Evolutionary conservation across 2,113 vertebrate species (phyloP).

Genomic region (Festucalex cinctus): DNA sequence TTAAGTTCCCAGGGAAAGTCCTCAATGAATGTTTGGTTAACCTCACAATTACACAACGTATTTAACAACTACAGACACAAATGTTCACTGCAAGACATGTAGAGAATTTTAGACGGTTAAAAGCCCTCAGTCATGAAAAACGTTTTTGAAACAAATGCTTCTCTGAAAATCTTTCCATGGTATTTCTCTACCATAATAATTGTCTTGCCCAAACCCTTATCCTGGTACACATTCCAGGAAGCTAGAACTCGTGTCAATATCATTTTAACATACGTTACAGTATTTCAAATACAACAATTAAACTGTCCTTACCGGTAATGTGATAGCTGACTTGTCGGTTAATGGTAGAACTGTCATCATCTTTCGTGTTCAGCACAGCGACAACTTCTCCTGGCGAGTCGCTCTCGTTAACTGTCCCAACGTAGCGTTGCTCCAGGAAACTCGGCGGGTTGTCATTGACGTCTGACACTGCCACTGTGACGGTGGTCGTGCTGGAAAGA

Average conservation of each 20-base stretch:
- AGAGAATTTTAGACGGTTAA: neutral
- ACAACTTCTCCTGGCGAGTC: constrained; percentile 92
- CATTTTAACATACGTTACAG: neutral
- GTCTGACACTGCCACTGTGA: constrained; percentile 87
- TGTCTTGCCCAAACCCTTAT: neutral
- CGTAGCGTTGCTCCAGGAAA: constrained; percentile 85
- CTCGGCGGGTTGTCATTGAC: constrained; percentile 88
- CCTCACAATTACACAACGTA: neutral
- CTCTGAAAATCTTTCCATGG: neutral
- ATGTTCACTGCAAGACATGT: neutral
- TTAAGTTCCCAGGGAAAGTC: neutral
- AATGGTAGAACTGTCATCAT: constrained; percentile 85
- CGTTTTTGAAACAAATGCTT: neutral
- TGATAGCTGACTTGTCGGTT: constrained; percentile 96
- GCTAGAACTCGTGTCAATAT: neutral
- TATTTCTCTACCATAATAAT: neutral
- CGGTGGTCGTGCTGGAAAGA: constrained; percentile 81
- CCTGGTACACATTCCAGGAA: neutral
- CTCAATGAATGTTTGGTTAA: neutral
- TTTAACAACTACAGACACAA: neutral
- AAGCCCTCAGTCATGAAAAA: neutral
- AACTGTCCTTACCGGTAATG: constrained; percentile 85
- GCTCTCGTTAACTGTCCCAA: constrained; percentile 86
- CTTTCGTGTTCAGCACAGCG: constrained; percentile 88
- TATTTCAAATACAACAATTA: neutral